Evolutionary conservation across 2,888 invertebrate species (phyloP).

Genomic region (Cheilosia impressa): DNA sequence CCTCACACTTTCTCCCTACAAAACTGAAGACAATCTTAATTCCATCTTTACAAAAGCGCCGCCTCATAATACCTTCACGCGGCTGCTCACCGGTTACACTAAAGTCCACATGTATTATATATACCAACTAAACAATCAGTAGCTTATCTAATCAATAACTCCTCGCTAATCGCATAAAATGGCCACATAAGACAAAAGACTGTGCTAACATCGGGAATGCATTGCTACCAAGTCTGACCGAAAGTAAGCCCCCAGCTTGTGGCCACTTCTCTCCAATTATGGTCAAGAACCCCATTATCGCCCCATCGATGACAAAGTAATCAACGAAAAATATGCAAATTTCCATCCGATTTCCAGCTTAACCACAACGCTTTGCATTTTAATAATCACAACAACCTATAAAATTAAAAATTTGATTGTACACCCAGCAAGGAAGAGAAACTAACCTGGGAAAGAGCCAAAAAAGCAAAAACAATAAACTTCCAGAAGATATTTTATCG

Average conservation of each 20-base stretch:
- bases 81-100: too few relatives aligned
- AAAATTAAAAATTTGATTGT: constrained; percentile 36
- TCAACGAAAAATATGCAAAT: constrained; percentile 69
- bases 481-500: constrained; percentile 62
- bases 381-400: constrained; percentile 68
- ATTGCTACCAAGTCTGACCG: constrained; percentile 26
- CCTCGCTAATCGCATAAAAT: constrained; percentile 30
- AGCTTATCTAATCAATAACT: constrained; percentile 47
- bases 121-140: constrained; percentile 29
- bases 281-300: constrained; percentile 73
- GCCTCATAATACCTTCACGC: too few relatives aligned
- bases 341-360: constrained; percentile 68
- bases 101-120: too few relatives aligned
- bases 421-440: constrained; percentile 59
- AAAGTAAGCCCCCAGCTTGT: constrained; percentile 20
- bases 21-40: too few relatives aligned
- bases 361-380: constrained; percentile 70
- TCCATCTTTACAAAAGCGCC: too few relatives aligned
- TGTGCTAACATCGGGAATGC: constrained; percentile 27
- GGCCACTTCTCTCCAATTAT: constrained; percentile 45
- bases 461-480: constrained; percentile 38
- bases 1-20: too few relatives aligned
- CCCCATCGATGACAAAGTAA: constrained; percentile 68
- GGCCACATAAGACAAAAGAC: constrained; percentile 39
- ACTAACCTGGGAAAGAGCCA: constrained; percentile 6